Evolutionary conservation across 2,888 invertebrate genomes (phyloP).

Genomic region (Pyrrhosoma nymphula): DNA sequence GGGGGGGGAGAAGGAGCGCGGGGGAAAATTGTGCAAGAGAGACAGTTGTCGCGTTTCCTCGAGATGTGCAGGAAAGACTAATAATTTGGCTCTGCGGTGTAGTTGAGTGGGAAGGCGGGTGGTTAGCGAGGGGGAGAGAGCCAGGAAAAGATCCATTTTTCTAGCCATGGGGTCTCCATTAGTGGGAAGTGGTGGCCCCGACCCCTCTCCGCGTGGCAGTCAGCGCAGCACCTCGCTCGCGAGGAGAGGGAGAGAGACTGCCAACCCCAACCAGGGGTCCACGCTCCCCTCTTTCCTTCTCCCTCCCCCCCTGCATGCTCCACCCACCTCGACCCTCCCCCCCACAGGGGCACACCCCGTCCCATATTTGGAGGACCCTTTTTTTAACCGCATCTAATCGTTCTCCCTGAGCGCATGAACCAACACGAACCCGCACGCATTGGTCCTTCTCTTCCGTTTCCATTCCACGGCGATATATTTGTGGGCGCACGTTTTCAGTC

Average conservation of each 20-base stretch:
- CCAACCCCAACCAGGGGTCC: not conserved
- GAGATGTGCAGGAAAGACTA: constrained; percentile 65
- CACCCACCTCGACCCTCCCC: not conserved
- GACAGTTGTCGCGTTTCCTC: constrained; percentile 50
- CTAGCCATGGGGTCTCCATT: constrained; percentile 67
- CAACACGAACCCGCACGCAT: not conserved
- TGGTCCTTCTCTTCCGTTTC: no score
- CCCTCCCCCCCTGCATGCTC: not conserved
- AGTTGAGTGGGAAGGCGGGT: constrained; percentile 7
- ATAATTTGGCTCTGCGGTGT: constrained; percentile 52
- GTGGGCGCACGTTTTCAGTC: not conserved
- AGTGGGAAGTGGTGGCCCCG: constrained; percentile 26
- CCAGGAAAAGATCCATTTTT: constrained; percentile 63
- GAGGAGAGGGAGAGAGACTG: not conserved
- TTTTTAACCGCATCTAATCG: not conserved
- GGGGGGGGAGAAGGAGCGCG: not conserved
- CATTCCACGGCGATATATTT: constrained; percentile 8
- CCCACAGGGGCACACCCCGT: not conserved
- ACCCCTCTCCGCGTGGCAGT: not conserved
- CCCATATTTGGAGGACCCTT: constrained; percentile 22
- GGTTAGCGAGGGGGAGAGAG: constrained; percentile 33
- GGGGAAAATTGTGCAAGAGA: constrained; percentile 61
- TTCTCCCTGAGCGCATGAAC: not conserved
- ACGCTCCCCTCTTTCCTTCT: not conserved
- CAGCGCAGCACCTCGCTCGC: not conserved